Base-by-base conservation (phyloP, 1,140 invertebrate genomes). In the Drosophila suzukii region DNA sequence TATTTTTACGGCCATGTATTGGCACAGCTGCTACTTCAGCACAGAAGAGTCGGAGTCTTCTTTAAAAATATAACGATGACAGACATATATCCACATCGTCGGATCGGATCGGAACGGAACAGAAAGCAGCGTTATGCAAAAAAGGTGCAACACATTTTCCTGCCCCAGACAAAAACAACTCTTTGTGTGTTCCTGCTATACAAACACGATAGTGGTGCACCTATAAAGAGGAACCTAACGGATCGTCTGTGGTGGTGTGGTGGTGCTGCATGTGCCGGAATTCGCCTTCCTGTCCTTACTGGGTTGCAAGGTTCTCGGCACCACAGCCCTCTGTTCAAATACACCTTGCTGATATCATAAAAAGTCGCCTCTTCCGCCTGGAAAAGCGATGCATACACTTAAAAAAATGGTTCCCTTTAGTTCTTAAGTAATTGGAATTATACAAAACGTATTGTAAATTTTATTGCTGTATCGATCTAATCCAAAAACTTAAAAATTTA, bases 91-190 rank as follows among this genome's bases (percentile, higher is more conserved):
- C 47, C 55, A 38, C 39, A 68, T 43, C 55, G 27, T 17, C 66
- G 27, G 49, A 30, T 34, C 46, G 50, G 56, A 63, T 36, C 54
- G 49, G 41, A 59, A 47, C 72, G 49, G 68, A 84, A 84, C 71
- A 60, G 54, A 60, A 76, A 61, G 53, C 55, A 30, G 65, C 82
- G 61, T 85, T 85, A 85, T 85, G 81, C 81, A 85, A 85, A 83
- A 86, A 88, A 89, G 84, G 84, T 88, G 84, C 80, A 78, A 88
- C 84, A 72, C 53, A 71, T 58, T 89, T 89, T 89, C 82, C 83
- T 67, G 78, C 57, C 60, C 27, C 63, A 38, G 59, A 88, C 77
- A 88, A 89, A 62, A 88, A 38, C 84, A 84, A 84, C 84, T 89
- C 84, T 89, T 88, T 88, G 84, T 88, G 75, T 85, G 66, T 85